These are phyloP conservation scores for Synanthedon myopaeformis DNA, from an alignment of 2,888 invertebrate species.

Conservation along the genomic window DNA sequence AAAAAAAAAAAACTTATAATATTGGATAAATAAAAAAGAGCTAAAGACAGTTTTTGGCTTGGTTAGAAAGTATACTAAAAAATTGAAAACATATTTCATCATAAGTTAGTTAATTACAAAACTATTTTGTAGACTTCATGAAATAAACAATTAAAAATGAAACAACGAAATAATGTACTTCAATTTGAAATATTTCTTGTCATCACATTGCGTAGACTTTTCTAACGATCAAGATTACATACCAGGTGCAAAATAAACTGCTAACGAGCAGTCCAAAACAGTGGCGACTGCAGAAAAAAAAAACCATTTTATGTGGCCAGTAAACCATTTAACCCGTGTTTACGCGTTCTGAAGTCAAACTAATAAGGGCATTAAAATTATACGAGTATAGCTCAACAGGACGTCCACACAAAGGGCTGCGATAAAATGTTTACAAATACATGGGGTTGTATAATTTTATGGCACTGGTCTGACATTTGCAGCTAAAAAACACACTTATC, in stretches of 20 bases:
- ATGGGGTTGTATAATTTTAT: constrained; percentile 50
- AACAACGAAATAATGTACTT: too few relatives aligned
- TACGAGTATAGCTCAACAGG: constrained; percentile 37
- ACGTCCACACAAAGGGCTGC: constrained; percentile 42
- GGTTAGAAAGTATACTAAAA: too few relatives aligned
- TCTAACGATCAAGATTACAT: background rate
- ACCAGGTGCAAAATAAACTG: background rate
- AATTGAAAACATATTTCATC: too few relatives aligned
- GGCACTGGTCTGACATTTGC: background rate
- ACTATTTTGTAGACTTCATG: too few relatives aligned
- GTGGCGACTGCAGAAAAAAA: background rate
- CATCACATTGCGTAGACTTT: too few relatives aligned
- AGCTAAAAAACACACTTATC: background rate
- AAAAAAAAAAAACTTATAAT: too few relatives aligned
- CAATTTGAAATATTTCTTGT: too few relatives aligned
- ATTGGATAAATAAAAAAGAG: too few relatives aligned
- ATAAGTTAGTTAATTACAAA: too few relatives aligned
- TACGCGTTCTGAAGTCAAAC: constrained; percentile 47
- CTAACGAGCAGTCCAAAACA: background rate
- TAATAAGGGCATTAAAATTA: constrained; percentile 58
- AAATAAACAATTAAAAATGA: too few relatives aligned
- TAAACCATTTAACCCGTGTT: constrained; percentile 45
- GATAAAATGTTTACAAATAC: constrained; percentile 55
- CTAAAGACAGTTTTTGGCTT: too few relatives aligned
- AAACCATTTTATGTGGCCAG: constrained; percentile 8